Evolutionary conservation across 2,888 invertebrate genomes (phyloP), one percentile per base, ranked within the genome.

Genomic region (Pollenia griseotomentosa): DNA sequence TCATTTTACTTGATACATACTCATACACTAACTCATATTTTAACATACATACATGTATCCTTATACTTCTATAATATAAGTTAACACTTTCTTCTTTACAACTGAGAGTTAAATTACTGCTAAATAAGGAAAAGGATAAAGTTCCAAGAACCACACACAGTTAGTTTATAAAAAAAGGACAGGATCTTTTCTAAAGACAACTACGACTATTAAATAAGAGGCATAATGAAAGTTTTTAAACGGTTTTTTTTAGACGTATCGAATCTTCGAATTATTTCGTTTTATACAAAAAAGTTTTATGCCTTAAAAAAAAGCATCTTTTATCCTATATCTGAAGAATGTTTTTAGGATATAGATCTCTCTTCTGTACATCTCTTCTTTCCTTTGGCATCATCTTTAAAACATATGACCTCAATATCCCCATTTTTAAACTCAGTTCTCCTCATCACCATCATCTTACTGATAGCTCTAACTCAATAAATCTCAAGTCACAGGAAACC

Each of bases 81-180:
- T 55, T 57, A 78, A 48, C 23, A 57, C 66, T 53, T 48, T 78
- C 65, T 10, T 44, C 46, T 40, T 46, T 14, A 48, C 10, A 51
- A 46, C 9, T 63, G 70, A 11, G n/a, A 79, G 59, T 59, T 63
- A 73, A 80, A 65, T 73, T 71, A 63, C 53, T 71, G 63, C 23
- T 44, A 46, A 66, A 77, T 23, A 65, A 70, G 46, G n/a, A 44
- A 55, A 65, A 55, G 33, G 42, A 70, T 63, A 71, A 70, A 71
- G 44, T 61, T 61, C 63, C 12, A n/a, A 66, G 66, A 55, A 44
- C 16, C 40, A 44, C 19, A 44, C 33, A 33, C 5, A 33, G 33
- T 33, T 12, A 23, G n/a, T n/a, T 73, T 7, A 10, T 40, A 23
- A 19, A 11, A n/a, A 40, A 33, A 33, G 19, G 33, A 33, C 33